Base-by-base conservation (phyloP, 2,888 invertebrate species). In the Cephus sareptanus region DNA sequence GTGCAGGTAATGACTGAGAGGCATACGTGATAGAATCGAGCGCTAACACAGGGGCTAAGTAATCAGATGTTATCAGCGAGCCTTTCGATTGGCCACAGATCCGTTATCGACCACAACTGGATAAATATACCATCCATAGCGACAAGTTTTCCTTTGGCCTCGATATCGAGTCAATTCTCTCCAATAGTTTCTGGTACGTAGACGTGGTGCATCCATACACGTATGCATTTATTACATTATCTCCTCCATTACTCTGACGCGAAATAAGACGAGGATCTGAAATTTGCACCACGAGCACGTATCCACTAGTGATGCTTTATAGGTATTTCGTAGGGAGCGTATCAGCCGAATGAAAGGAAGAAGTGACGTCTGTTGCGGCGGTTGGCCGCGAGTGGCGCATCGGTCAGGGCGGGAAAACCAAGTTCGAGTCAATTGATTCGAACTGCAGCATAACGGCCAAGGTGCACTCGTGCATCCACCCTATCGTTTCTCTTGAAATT, bases 61-160 rank as follows among this genome's bases (percentile, higher is more conserved):
- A 87, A 89, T 89, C 89, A 86, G 88, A 89, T 89, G 83, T 81
- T 89, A 89, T 89, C 89, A 83, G 79, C 68, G 35, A 81, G 37
- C 80, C 77, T 81, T 75, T 79, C 85, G 85, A 87, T 87, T 87
- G 86, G 86, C 80, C 83, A 77, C 79, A 87, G 87, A 88, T 87
- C 83, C 83, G 81, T 85, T 88, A 87, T 88, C 89, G 79, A 76
- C 37, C 23, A 81, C 82, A 75, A 82, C 85, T 83, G 83, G 85
- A 86, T 85, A 85, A 84, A 85, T 82, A 81, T 82, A 83, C 83
- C 83, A 83, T 80, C 82, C 78, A 83, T 85, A 83, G 83, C 84
- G 80, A 74, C 76, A 23, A 74, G 56, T 74, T 76, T 79, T 69
- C 78, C 68, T n/a, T 31, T 9, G 35, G 73, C 79, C 71, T 70